Evolutionary conservation across 2,888 invertebrate genomes (phyloP), one percentile per base, ranked within the genome.

Genomic region (Adelognathus sp.): DNA sequence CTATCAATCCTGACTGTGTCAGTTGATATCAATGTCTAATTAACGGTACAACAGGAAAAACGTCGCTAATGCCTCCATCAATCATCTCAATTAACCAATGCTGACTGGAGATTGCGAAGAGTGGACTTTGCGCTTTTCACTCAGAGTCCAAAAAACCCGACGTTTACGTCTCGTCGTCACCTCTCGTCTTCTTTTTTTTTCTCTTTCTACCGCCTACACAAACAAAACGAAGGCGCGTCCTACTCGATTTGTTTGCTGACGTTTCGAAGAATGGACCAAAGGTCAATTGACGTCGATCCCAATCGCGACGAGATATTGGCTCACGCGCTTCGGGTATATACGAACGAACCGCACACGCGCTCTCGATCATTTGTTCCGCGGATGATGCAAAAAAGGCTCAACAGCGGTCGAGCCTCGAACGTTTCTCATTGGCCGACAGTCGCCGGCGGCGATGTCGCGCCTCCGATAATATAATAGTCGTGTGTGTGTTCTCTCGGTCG

Each of bases 281-380:
- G 80, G 70, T 78, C 74, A 78, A 78, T 78, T 70, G 77, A 58
- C 61, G 64, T 67, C 66, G 50, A 60, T 61, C 33, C 16, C 67
- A 56, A 70, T 69, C 54, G 52, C 33, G 24, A 18, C 27, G 41
- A 46, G 41, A 52, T 33, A 54, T 36, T 52, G 31, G 46, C 46
- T 29, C 24, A 44, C 27, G 58, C 44, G 61, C 27, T 9, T 1
- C 16, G 11, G 14, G 41, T 21, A 46, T 31, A 36, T 21, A 27
- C 24, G 36, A n/a, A 7, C 39, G 16, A n/a, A 18, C n/a, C n/a
- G n/a, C n/a, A n/a, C 61, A 52, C 60, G 29, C 52, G 41, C 54
- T 44, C 36, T 29, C 14, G 21, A 21, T 50, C 64, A 3, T 67
- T 67, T 54, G 54, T 16, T 41, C 39, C 11, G 31, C 11, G 31